Conservation (phyloP, 2,797 vertebrate genomes). For the Eulemur coronatus region DNA sequence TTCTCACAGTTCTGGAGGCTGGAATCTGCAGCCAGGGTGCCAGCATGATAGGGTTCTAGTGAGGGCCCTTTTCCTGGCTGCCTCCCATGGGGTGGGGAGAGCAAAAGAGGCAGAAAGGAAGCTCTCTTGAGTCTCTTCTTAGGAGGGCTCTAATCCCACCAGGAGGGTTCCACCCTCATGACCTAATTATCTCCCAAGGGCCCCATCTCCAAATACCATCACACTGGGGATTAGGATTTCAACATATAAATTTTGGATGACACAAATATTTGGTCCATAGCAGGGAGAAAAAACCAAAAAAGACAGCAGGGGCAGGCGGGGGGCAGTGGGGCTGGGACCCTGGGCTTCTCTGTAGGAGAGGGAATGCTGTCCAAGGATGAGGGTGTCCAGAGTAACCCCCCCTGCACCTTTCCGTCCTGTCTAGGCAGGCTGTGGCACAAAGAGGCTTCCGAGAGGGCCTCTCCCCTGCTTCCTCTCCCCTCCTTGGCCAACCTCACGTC, state of each 20-base stretch:
- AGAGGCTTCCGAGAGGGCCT: not conserved
- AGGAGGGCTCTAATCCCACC: not conserved
- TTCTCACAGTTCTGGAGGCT: not conserved
- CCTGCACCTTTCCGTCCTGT: not conserved
- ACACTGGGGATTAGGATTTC: not conserved
- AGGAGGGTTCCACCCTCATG: not conserved
- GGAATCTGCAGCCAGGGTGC: not conserved
- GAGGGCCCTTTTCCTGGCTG: not conserved
- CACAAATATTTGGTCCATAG: not conserved
- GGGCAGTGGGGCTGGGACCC: too few relatives aligned
- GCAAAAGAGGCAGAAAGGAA: not conserved
- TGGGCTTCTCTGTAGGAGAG: not conserved
- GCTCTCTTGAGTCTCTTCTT: not conserved
- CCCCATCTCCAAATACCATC: not conserved
- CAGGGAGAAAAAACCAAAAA: not conserved
- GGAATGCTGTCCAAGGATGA: not conserved
- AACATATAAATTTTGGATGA: not conserved
- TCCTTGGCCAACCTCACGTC: accelerated
- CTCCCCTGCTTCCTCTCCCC: not conserved
- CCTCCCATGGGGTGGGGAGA: not conserved
- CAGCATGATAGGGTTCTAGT: not conserved
- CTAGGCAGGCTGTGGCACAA: not conserved
- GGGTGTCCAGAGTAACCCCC: not conserved
- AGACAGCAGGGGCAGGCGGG: not conserved
- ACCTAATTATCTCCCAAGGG: not conserved